Evolutionary conservation across 2,113 vertebrate genomes (phyloP), one percentile per base, ranked within the genome.

Genomic region (Cepphus grylle): DNA sequence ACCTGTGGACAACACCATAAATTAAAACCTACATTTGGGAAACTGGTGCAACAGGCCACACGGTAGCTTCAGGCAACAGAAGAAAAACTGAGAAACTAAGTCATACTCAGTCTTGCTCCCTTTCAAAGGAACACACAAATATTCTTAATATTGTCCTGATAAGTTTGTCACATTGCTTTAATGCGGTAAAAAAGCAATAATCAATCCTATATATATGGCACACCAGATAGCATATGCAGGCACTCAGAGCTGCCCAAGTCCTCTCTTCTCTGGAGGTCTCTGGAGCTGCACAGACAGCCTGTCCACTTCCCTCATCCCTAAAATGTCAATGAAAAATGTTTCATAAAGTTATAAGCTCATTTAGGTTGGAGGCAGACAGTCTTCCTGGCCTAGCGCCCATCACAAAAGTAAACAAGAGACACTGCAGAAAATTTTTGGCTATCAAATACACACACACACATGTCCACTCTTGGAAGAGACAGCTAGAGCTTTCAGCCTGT

Each of bases 341-440:
- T 90, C 86, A 72, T 94, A 73, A 94, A 83, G 62, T 38, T 94
- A 86, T 90, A 89, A 95, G 71, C 81, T 93, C 88, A 92, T 97
- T 95, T 94, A 83, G 19, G 61, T 87, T 80, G 85, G 87, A 97
- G 88, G 55, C 87, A 96, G 94, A 95, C 91, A 97, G 95, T 89
- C 53, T 95, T 95, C 78, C 86, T 97, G 98, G 96, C 81, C 30
- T 55, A n/a, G 12, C 7, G 85, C 94, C 90, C 70, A 67, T 82
- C 82, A 93, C 67, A 95, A 81, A 97, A 92, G 87, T 71, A 94
- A 97, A 95, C 81, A 91, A 80, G 83, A 97, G 82, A 90, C 15
- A 66, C 61, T 93, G 71, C 65, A 93, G 84, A 90, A 82, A 95
- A 94, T 79, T 84, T 45, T 73, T 94, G 36, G 43, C 85, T 61